Percentiles rank a stretch among this genome's conserved stretches.
Conservation (phyloP, 2,888 invertebrate genomes). For the Spisula subtruncata region DNA sequence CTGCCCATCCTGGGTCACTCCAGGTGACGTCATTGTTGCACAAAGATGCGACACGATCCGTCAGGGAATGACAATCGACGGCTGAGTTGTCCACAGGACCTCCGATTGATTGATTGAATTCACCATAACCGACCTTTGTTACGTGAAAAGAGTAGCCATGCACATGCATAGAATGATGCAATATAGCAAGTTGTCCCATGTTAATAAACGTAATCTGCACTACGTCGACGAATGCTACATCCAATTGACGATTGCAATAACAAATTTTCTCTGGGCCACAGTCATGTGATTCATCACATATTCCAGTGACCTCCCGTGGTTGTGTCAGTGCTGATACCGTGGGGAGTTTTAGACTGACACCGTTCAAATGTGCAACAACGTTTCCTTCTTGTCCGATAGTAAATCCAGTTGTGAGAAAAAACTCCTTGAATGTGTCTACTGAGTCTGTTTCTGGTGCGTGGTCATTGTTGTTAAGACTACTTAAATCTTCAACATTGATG, state of each 20-base stretch:
- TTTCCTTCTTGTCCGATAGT: constrained; percentile 55
- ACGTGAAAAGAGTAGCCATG: constrained; percentile 84
- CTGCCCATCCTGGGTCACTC: constrained; percentile 73
- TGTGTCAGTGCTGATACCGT: constrained; percentile 72
- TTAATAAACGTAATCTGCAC: constrained; percentile 78
- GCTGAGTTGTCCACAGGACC: constrained; percentile 69
- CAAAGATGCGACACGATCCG: background rate
- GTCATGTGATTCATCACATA: constrained; percentile 56
- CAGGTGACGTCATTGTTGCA: constrained; percentile 75
- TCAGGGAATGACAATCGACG: constrained; percentile 63
- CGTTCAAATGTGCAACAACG: constrained; percentile 70
- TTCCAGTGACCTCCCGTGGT: constrained; percentile 64
- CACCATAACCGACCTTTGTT: constrained; percentile 77
- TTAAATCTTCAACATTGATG: constrained; percentile 65
- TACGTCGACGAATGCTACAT: constrained; percentile 68
- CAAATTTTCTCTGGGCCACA: constrained; percentile 72
- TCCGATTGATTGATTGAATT: constrained; percentile 53
- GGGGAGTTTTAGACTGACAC: constrained; percentile 59
- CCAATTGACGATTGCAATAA: constrained; percentile 69
- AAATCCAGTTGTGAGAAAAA: constrained; percentile 80
- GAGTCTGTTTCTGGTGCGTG: constrained; percentile 42
- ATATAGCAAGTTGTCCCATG: constrained; percentile 68
- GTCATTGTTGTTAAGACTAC: constrained; percentile 31
- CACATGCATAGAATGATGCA: constrained; percentile 81
- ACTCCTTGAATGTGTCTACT: constrained; percentile 68